Evolutionary conservation across 2,888 invertebrate species (phyloP).

Genomic region (Scaptomyza tumidula): DNA sequence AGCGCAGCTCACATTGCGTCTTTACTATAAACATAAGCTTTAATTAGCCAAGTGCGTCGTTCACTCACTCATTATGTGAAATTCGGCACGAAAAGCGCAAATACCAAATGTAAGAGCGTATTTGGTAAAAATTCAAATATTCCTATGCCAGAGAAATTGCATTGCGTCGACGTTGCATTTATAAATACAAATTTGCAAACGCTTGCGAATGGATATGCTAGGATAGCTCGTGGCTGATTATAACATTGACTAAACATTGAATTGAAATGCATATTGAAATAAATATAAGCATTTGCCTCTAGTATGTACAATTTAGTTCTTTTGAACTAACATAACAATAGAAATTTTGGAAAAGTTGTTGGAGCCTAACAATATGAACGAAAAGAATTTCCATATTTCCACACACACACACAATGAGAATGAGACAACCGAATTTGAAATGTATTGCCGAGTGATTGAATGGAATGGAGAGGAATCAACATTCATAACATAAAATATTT

Average conservation of each 20-base stretch:
- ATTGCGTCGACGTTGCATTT: conserved; percentile 8
- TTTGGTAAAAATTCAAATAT: conserved; percentile 16
- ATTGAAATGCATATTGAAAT: conserved; percentile 49
- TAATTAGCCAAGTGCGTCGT: conserved; percentile 50
- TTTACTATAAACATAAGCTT: conserved; percentile 16
- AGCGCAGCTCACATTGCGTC: conserved; percentile 27
- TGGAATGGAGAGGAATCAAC: too few species aligned
- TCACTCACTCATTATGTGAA: conserved; percentile 6
- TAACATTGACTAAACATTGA: conserved; percentile 50
- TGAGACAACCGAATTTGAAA: conserved; percentile 11
- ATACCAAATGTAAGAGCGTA: not conserved
- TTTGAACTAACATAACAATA: conserved; percentile 7
- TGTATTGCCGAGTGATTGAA: not conserved
- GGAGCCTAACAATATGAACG: not conserved
- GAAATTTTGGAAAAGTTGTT: not conserved
- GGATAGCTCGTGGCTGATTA: conserved; percentile 5
- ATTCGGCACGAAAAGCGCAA: conserved; percentile 1
- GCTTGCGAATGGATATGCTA: not conserved
- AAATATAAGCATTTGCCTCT: conserved; percentile 29
- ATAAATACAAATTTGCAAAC: conserved; percentile 19
- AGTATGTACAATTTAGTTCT: conserved; percentile 4
- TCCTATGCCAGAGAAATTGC: conserved; percentile 16
- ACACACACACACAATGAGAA: conserved; percentile 1
- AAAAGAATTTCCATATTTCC: conserved; percentile 51
- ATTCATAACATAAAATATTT: too few species aligned